Evolutionary conservation across 2,888 invertebrate genomes (phyloP), one percentile per base, ranked within the genome.

Genomic region (Cantharis flavilabris): DNA sequence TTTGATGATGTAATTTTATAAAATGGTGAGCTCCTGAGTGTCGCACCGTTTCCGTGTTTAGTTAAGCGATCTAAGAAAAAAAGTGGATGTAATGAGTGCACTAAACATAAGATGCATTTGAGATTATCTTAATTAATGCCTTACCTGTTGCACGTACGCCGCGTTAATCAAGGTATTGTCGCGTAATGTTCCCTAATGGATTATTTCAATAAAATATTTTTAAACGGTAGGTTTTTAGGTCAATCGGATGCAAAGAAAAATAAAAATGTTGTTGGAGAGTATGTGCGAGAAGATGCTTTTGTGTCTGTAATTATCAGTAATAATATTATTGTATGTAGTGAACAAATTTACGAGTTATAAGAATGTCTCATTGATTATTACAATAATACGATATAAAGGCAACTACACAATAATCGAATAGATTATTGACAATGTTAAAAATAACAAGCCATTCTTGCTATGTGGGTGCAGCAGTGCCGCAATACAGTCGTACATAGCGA

Each of bases 381-480:
- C 69, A 76, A 75, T 75, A 74, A 75, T 23, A 26, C 20, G 26
- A 14, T 72, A 69, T 18, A 69, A 71, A 71, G 65, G 64, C 65
- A 69, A 69, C 70, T 63, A 16, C 64, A 67, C 67, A 76, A 76
- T 76, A 75, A 78, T 72, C 71, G 70, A 73, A 78, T 75, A 69
- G 67, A 75, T 72, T 65, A 78, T 73, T 69, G 65, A 70, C 72
- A 72, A 78, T 75, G 72, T 72, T 78, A 81, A 80, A 79, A 81
- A 79, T 78, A 71, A 75, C 77, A 64, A 81, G 78, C 79, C 76
- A 80, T 80, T 80, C 79, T 79, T 81, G 77, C 79, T 82, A 82
- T 82, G 83, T 83, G 83, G 83, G 83, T 82, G 82, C 83, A 83
- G 83, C 82, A 72, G 77, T 83, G 80, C 72, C 81, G 82, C 82